A percentile compares a stretch with the other conserved stretches of the same genome.
phyloP scores from a whole-genome alignment of 2,888 invertebrate genomes.

The Piscicola geometra region DNA sequence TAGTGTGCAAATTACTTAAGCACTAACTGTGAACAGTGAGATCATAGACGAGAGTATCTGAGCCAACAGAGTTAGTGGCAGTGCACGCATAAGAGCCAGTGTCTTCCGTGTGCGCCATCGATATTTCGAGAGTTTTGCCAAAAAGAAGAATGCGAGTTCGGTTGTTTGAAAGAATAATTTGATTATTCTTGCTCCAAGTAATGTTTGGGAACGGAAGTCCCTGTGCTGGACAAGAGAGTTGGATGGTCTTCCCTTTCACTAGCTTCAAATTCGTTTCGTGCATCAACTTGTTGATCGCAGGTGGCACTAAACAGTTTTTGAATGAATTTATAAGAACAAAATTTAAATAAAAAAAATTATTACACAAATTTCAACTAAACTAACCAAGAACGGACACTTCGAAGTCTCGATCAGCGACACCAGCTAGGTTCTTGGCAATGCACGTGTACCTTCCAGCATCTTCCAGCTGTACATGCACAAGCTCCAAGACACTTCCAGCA shows the following conservation, averaged over 20 bases:
- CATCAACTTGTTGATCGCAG: constrained; percentile 51
- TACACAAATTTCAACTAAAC: not conserved
- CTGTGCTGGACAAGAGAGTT: constrained; percentile 55
- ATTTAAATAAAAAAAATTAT: constrained; percentile 17
- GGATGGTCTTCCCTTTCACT: constrained; percentile 48
- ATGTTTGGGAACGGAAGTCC: constrained; percentile 55
- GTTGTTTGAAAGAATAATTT: constrained; percentile 34
- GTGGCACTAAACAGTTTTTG: constrained; percentile 37
- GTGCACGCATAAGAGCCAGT: constrained; percentile 57
- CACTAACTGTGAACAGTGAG: constrained; percentile 47
- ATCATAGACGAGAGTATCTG: constrained; percentile 51
- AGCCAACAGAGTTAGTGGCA: constrained; percentile 58
- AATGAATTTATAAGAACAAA: constrained; percentile 47
- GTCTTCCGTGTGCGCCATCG: constrained; percentile 49
- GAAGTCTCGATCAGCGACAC: constrained; percentile 51
- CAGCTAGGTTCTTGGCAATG: constrained; percentile 58
- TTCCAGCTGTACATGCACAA: constrained; percentile 45
- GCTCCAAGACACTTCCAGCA: constrained; percentile 47
- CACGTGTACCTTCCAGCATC: constrained; percentile 55
- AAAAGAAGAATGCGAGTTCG: constrained; percentile 39
- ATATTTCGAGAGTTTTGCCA: constrained; percentile 42
- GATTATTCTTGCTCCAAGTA: constrained; percentile 51
- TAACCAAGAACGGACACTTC: constrained; percentile 49
- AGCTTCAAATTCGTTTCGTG: constrained; percentile 51
- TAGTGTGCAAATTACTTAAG: no score